Evolutionary conservation across 1,140 invertebrate genomes (phyloP).

Genomic region (Mamestra configurata): DNA sequence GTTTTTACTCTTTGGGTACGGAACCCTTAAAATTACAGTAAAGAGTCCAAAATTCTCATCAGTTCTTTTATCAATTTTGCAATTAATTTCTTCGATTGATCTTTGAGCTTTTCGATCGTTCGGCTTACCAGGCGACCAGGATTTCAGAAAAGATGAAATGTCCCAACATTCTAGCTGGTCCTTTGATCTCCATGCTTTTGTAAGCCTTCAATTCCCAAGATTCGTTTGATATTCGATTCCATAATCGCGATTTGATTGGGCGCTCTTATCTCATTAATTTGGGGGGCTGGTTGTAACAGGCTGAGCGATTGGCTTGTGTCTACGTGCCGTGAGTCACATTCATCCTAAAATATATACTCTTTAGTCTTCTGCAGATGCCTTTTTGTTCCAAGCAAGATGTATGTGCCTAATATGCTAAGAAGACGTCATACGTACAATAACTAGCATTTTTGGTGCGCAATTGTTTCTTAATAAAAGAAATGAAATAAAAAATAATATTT

Average conservation of each 20-base stretch:
- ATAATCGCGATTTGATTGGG: constrained; percentile 19
- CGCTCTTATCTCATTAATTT: not conserved
- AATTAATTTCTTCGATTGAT: constrained; percentile 12
- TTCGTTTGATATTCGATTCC: constrained; percentile 1
- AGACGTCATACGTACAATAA: too few relatives aligned
- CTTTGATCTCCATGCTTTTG: constrained; percentile 23
- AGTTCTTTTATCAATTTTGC: too few relatives aligned
- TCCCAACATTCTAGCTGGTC: not conserved
- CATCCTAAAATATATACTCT: too few relatives aligned
- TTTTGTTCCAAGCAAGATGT: too few relatives aligned
- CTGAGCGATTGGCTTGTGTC: not conserved
- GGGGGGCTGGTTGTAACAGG: not conserved
- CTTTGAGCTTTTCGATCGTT: constrained; percentile 4
- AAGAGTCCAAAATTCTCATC: too few relatives aligned
- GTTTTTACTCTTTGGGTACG: too few relatives aligned
- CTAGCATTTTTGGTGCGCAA: too few relatives aligned
- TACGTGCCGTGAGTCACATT: not conserved
- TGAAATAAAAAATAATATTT: too few relatives aligned
- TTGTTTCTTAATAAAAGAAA: too few relatives aligned
- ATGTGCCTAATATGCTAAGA: too few relatives aligned
- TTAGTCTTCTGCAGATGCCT: too few relatives aligned
- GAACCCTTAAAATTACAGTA: too few relatives aligned
- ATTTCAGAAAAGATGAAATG: constrained; percentile 8
- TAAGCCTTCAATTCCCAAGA: not conserved
- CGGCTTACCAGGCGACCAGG: not conserved